Conservation (phyloP, 2,797 vertebrate species). For the Microhierax caerulescens region DNA sequence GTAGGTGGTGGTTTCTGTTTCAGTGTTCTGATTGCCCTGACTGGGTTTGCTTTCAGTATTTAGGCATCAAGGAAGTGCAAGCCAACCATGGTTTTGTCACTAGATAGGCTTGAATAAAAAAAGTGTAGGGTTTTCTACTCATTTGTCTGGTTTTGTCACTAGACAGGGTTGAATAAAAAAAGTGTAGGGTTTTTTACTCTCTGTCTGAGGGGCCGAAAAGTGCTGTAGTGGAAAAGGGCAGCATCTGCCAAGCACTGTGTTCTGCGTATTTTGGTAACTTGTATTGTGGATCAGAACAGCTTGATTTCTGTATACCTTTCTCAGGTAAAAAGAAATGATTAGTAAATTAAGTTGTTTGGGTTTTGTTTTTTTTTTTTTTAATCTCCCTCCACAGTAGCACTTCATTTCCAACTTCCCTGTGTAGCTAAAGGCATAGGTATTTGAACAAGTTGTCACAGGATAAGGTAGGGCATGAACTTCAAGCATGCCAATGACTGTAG, state of each 20-base stretch:
- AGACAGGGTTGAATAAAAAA: neutral
- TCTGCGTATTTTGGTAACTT: neutral
- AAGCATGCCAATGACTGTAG: neutral
- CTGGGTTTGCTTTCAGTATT: neutral
- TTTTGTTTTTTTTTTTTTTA: neutral
- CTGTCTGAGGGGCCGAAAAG: neutral
- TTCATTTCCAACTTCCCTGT: neutral
- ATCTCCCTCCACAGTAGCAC: neutral
- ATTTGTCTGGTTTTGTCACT: neutral
- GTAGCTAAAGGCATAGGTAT: neutral
- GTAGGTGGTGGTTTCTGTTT: neutral
- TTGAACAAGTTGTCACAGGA: neutral
- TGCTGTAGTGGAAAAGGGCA: neutral
- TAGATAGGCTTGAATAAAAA: neutral
- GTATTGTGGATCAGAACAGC: neutral
- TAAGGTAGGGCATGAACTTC: neutral
- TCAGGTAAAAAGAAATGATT: neutral
- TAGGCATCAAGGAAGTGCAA: neutral
- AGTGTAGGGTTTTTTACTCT: neutral
- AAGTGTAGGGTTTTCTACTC: neutral
- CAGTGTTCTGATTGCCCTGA: fast-evolving
- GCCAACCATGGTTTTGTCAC: neutral
- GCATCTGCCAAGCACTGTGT: neutral
- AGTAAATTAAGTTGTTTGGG: neutral
- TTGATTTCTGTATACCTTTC: neutral